Evolutionary conservation across 2,888 invertebrate genomes (phyloP).

Genomic region (Melanotus villosus): DNA sequence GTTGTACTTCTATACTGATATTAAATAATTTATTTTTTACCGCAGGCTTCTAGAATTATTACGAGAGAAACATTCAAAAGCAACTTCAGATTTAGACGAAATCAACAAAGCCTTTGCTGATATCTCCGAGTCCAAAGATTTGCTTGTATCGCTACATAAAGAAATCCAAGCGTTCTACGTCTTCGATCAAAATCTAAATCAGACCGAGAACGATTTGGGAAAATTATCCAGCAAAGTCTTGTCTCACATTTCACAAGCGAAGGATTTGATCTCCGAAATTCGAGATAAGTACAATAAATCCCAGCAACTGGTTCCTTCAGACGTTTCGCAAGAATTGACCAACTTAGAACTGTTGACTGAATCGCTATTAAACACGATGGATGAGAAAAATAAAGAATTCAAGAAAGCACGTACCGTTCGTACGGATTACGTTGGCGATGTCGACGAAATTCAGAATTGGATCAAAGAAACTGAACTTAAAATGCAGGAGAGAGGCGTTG

Average conservation of each 20-base stretch:
- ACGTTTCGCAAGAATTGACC: constrained; percentile 85
- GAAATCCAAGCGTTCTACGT: constrained; percentile 82
- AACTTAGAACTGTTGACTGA: constrained; percentile 87
- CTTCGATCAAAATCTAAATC: constrained; percentile 80
- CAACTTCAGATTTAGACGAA: constrained; percentile 81
- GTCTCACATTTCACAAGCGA: constrained; percentile 72
- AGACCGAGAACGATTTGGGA: constrained; percentile 74
- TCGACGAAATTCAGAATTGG: constrained; percentile 88
- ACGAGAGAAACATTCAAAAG: constrained; percentile 82
- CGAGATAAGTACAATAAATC: constrained; percentile 75
- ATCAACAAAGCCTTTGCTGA: constrained; percentile 81
- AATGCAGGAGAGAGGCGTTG: constrained; percentile 84
- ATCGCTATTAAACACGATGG: constrained; percentile 84
- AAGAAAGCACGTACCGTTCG: constrained; percentile 88
- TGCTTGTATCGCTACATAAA: constrained; percentile 77
- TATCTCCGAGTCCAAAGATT: constrained; percentile 78
- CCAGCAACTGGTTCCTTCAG: constrained; percentile 78
- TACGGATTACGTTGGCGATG: constrained; percentile 84
- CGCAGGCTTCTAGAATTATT: constrained; percentile 86
- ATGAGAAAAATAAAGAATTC: constrained; percentile 89
- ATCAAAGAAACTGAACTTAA: constrained; percentile 86
- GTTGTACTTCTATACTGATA: not conserved
- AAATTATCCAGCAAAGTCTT: constrained; percentile 73
- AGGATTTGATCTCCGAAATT: constrained; percentile 73
- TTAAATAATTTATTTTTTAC: constrained; percentile 41